Base-by-base conservation (phyloP, 2,888 invertebrate species). In the Theodoxus fluviatilis region DNA sequence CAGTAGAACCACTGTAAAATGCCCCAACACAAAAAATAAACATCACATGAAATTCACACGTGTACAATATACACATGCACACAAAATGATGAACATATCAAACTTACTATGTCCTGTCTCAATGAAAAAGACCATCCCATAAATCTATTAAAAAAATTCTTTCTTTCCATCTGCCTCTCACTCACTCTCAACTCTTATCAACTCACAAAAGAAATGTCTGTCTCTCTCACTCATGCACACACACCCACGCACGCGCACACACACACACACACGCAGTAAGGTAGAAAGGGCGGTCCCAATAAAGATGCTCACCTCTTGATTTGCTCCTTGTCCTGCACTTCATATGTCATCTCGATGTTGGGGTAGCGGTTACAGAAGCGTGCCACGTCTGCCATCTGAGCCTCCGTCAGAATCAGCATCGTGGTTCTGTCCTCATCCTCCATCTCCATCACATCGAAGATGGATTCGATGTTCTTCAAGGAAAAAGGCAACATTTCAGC, bases 311-410 rank as follows among this genome's bases (percentile, higher is more conserved):
- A 86, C 87, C 85, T 86, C 52, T 87, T 90, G 81, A 95, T 90
- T 73, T 90, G 90, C 72, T 94, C 93, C 81, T 93, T 93, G 73
- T 94, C 93, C 69, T 92, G 89, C 2, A 98, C 93, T 88, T 98
- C 95, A 80, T 96, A 97, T 0, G 92, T 93, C 84, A 98, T 91
- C 85, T 99, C 98, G 75, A 99, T 98, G 86, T 98, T 98, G 0
- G 99, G 99, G 87, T 99, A 99, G 70, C 98, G 91, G 89, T 99
- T 99, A 87, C 98, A 99, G 91, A 99, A 99, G 49, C 95, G 90
- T 0, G 98, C 99, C 0, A 99, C 98, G 86, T 99, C 99, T 0
- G 95, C 95, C 94, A 98, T 96, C 89, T 99, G 94, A 0, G 90
- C 85, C 72, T 96, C 93, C 0, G 91, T 91, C 81, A 91, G 82